These are phyloP conservation scores for Zelleria hepariella DNA, from an alignment of 2,888 invertebrate species.

Conservation along the genomic window DNA sequence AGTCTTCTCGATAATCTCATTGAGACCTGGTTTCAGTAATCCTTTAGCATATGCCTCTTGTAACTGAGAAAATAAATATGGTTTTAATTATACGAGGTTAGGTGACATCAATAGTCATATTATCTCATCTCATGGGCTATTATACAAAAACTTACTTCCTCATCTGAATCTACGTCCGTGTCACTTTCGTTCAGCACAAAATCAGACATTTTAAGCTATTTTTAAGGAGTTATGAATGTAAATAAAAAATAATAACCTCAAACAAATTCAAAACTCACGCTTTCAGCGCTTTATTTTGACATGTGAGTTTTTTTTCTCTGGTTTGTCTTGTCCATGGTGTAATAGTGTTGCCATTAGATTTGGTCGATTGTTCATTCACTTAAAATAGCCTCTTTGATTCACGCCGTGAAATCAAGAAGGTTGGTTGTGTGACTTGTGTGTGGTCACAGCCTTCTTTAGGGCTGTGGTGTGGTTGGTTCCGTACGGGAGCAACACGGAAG, in stretches of 20 bases:
- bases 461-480: too few relatives aligned
- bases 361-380: too few relatives aligned
- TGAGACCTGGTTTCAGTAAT: conserved; percentile 87
- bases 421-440: too few relatives aligned
- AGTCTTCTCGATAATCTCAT: conserved; percentile 74
- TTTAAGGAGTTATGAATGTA: conserved; percentile 5
- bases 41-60: conserved; percentile 93
- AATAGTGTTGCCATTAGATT: too few relatives aligned
- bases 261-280: neutral
- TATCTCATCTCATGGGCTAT: neutral
- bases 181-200: conserved; percentile 62
- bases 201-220: conserved; percentile 38
- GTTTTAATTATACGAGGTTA: conserved; percentile 12
- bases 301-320: neutral
- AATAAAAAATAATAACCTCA: neutral
- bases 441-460: too few relatives aligned
- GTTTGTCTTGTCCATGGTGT: neutral
- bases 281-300: neutral
- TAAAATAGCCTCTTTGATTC: too few relatives aligned
- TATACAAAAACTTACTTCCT: conserved; percentile 52
- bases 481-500: too few relatives aligned
- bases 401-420: too few relatives aligned
- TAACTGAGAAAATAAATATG: conserved; percentile 70
- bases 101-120: neutral
- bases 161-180: conserved; percentile 70